phyloP scores from a whole-genome alignment of 1,140 invertebrate species.

The Gyrodactylus bullatarudis region DNA sequence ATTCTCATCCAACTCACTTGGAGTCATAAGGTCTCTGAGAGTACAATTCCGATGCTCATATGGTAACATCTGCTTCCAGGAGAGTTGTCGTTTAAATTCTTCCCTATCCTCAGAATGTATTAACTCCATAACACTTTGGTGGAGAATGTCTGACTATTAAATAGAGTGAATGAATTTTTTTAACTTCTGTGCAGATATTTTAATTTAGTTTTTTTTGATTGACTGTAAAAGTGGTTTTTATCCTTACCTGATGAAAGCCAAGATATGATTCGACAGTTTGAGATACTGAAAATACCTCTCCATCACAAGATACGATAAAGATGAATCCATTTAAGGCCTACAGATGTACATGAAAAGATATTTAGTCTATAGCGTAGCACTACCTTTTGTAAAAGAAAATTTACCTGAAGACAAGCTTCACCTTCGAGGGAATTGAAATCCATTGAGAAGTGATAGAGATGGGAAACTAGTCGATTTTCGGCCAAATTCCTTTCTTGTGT shows the following conservation, averaged over 20 bases:
- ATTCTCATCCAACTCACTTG: conserved; percentile 15
- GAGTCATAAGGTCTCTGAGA: conserved; percentile 41
- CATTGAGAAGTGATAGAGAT: conserved; percentile 1
- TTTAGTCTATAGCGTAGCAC: neutral
- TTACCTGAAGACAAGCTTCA: conserved; percentile 2
- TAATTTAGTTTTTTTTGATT: no score
- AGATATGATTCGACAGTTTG: conserved; percentile 96
- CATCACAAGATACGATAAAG: conserved; percentile 81
- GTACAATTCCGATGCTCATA: conserved; percentile 26
- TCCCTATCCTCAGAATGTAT: conserved; percentile 93
- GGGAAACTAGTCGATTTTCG: neutral
- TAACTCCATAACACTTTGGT: conserved; percentile 87
- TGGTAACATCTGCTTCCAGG: conserved; percentile 65
- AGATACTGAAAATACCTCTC: conserved; percentile 92
- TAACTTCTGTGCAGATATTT: neutral
- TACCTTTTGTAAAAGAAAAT: neutral
- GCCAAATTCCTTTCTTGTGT: neutral
- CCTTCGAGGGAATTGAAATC: conserved; percentile 1
- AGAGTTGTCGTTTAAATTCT: conserved; percentile 61
- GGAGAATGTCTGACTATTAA: conserved; percentile 89
- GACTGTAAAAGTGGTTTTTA: neutral
- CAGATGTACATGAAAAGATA: neutral
- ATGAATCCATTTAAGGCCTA: conserved; percentile 59
- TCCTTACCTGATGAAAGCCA: conserved; percentile 82
- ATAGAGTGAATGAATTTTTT: conserved; percentile 12